These are phyloP conservation scores for Musca vetustissima DNA, from an alignment of 1,140 invertebrate species.

Conservation along the genomic window DNA sequence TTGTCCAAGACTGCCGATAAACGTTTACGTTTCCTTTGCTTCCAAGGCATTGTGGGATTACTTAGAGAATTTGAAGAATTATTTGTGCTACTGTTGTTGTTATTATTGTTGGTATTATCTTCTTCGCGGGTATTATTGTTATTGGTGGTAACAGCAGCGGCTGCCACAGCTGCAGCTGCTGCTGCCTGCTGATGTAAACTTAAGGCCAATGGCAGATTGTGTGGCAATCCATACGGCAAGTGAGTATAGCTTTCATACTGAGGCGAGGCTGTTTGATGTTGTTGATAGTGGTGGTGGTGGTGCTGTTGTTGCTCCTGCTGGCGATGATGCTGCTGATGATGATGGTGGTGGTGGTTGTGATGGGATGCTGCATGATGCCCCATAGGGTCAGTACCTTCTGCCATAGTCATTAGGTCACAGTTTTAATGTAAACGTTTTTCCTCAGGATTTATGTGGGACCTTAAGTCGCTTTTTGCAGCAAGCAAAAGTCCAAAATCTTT, in stretches of 20 bases:
- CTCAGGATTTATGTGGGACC: too few species aligned
- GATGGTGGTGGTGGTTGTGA: slow-evolving; percentile 46
- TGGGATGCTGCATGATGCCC: slow-evolving; percentile 52
- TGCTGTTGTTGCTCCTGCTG: slow-evolving; percentile 26
- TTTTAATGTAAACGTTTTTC: slow-evolving; percentile 32
- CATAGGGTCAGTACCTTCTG: slow-evolving; percentile 56
- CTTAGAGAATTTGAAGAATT: too few species aligned
- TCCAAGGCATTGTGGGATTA: slow-evolving; percentile 63
- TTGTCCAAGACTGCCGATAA: slow-evolving; percentile 75
- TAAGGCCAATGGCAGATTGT: slow-evolving; percentile 34
- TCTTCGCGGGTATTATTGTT: slow-evolving; percentile 46
- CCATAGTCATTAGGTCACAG: slow-evolving; percentile 56
- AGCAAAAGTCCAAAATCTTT: too few species aligned
- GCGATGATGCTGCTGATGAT: slow-evolving; percentile 32
- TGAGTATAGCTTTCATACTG: slow-evolving; percentile 43
- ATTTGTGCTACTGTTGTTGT: slow-evolving; percentile 53
- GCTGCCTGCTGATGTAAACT: slow-evolving; percentile 42
- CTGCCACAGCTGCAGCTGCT: slow-evolving; percentile 41
- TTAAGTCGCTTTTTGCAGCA: too few species aligned
- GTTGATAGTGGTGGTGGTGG: slow-evolving; percentile 3
- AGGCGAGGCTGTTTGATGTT: slow-evolving; percentile 27
- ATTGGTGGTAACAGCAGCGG: slow-evolving; percentile 35
- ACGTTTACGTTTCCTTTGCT: slow-evolving; percentile 71
- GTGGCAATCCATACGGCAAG: slow-evolving; percentile 41
- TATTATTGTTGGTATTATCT: slow-evolving; percentile 16